These are phyloP conservation scores for Myotis pilosus DNA, from an alignment of 2,797 vertebrate species.

Conservation along the genomic window DNA sequence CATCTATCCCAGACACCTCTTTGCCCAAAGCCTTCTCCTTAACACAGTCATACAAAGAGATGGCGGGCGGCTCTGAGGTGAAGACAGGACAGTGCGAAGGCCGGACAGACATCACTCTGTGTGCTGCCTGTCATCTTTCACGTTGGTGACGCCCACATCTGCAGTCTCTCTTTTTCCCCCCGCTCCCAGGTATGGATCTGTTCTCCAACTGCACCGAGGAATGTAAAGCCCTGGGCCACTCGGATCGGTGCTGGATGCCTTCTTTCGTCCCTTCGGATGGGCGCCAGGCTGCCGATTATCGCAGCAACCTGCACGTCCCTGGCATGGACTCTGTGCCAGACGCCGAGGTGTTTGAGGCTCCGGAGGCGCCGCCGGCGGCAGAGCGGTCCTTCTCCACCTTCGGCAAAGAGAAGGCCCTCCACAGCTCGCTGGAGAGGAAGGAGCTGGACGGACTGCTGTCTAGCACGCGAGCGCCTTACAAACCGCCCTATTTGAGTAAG, in stretches of 20 bases:
- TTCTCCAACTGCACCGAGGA: slow-evolving; percentile 99
- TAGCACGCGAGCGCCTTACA: slow-evolving; percentile 94
- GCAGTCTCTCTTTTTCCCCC: slow-evolving; percentile 74
- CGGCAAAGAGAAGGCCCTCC: slow-evolving; percentile 99
- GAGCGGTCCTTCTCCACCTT: slow-evolving; percentile 99
- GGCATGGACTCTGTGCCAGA: slow-evolving; percentile 99
- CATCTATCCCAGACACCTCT: not conserved
- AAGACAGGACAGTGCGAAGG: fast-evolving
- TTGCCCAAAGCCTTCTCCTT: not conserved
- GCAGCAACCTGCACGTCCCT: slow-evolving; percentile 98
- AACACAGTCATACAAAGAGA: not conserved
- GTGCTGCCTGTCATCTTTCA: not conserved
- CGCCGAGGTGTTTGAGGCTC: slow-evolving; percentile 95
- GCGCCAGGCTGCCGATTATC: slow-evolving; percentile 97
- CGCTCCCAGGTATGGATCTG: slow-evolving; percentile 92
- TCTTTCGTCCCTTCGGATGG: slow-evolving; percentile 95
- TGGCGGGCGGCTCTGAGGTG: not conserved
- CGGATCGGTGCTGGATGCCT: slow-evolving; percentile 99
- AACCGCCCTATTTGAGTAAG: slow-evolving; percentile 97
- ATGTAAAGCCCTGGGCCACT: slow-evolving; percentile 99
- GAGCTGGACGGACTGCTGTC: slow-evolving; percentile 96
- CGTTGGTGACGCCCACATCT: slow-evolving; percentile 65
- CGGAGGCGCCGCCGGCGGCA: slow-evolving; percentile 88
- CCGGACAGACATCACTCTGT: not conserved
- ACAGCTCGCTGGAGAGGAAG: slow-evolving; percentile 96